Conservation (phyloP, 2,797 vertebrate species). For the Tolypeutes matacus region DNA sequence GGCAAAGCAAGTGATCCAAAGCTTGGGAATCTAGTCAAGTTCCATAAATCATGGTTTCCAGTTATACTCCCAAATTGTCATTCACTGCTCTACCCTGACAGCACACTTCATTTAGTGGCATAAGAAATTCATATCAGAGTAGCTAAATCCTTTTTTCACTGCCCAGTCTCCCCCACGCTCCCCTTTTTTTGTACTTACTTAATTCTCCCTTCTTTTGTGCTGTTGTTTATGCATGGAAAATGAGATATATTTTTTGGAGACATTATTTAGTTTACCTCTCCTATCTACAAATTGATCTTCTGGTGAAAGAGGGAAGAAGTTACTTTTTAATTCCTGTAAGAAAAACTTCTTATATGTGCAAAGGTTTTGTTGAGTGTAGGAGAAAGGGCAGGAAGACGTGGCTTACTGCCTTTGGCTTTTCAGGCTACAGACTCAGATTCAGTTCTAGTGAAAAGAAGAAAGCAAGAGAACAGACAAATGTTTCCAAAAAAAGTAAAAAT, state of each 20-base stretch:
- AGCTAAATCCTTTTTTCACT: background rate
- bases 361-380: background rate
- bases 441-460: background rate
- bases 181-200: background rate
- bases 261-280: background rate
- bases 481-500: constrained; percentile 12
- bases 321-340: background rate
- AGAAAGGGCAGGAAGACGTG: background rate
- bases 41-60: background rate
- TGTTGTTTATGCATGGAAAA: background rate
- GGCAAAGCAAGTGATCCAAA: background rate
- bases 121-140: background rate
- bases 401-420: background rate
- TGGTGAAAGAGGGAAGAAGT: constrained; percentile 1
- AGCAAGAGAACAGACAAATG: background rate
- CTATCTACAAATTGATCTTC: background rate
- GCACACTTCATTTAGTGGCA: background rate
- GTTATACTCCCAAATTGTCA: background rate
- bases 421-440: constrained; percentile 33
- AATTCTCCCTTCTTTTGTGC: background rate
- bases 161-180: background rate
- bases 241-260: background rate
- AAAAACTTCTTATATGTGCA: background rate
- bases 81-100: background rate
- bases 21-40: background rate